Evolutionary conservation across 2,888 invertebrate genomes (phyloP), one percentile per base, ranked within the genome.

Genomic region (Aphodius sticticus): DNA sequence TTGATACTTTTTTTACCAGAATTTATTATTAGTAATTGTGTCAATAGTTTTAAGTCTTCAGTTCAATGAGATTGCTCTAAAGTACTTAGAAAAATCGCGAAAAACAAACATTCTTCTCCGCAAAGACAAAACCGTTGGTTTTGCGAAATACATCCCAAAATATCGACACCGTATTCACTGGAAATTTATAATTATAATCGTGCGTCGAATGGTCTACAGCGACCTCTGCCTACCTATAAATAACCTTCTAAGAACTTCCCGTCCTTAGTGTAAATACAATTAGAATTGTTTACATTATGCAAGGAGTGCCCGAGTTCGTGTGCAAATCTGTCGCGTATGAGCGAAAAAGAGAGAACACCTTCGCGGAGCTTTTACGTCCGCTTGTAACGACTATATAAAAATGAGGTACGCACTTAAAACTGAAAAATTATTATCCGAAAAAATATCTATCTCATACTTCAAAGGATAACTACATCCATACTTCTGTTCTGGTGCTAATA

Each of bases 161-260:
- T 53, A 53, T 53, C 53, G 53, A 53, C 53, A 12, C 53, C 53
- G 53, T 9, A 53, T 53, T 53, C 12, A 12, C 53, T 53, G 53
- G 53, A 53, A 53, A 53, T 53, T 53, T 53, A 53, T 53, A 53
- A 53, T 53, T 53, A 53, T 53, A 53, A 53, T 53, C 53, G 53
- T 12, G 53, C 53, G 53, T 53, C 53, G 53, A 53, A 9, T 53
- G 53, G 53, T 53, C 53, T 53, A 53, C 53, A 53, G 12, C 53
- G 53, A 53, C 53, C 53, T 53, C 53, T 53, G 53, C 53, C 53
- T 12, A 53, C 53, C 53, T 53, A 53, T 53, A 53, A 53, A 53
- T 53, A 53, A 53, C 7, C 53, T 53, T 53, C 53, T 53, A 53
- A 53, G 53, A 53, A 53, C 53, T 53, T 53, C 53, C 53, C 53